phyloP scores from a whole-genome alignment of 2,113 vertebrate genomes.

The Scophthalmus maximus region DNA sequence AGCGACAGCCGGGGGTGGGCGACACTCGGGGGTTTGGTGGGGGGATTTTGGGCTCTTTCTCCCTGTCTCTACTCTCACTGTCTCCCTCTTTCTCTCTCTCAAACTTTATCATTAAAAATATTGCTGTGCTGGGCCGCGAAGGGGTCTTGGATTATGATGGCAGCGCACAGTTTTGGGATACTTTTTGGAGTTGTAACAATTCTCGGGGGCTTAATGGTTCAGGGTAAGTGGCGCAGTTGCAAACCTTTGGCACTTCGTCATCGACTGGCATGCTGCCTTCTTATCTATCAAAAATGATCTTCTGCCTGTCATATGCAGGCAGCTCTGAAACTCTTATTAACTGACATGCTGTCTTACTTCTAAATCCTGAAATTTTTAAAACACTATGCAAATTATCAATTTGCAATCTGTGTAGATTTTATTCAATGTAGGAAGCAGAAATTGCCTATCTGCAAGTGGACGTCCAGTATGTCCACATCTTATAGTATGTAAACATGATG shows the following conservation, averaged over 20 bases:
- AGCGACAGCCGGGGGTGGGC: constrained; percentile 79
- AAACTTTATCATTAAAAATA: constrained; percentile 56
- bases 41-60: constrained; percentile 71
- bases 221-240: constrained; percentile 70
- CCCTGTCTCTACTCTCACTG: constrained; percentile 58
- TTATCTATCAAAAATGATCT: constrained; percentile 6
- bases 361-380: no score
- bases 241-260: constrained; percentile 27
- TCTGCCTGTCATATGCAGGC: background rate
- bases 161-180: constrained; percentile 52
- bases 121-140: constrained; percentile 15
- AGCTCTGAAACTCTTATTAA: constrained; percentile 2
- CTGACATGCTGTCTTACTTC: background rate
- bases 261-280: background rate
- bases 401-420: background rate
- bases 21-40: constrained; percentile 56
- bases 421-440: background rate
- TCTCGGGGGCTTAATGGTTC: constrained; percentile 50
- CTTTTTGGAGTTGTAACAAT: constrained; percentile 52
- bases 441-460: no score
- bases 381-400: no score
- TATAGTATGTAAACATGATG: background rate
- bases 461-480: background rate
- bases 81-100: constrained; percentile 41
- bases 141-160: constrained; percentile 64